These are phyloP conservation scores for Coenonympha arcania DNA, from an alignment of 2,888 invertebrate genomes.

Conservation along the genomic window DNA sequence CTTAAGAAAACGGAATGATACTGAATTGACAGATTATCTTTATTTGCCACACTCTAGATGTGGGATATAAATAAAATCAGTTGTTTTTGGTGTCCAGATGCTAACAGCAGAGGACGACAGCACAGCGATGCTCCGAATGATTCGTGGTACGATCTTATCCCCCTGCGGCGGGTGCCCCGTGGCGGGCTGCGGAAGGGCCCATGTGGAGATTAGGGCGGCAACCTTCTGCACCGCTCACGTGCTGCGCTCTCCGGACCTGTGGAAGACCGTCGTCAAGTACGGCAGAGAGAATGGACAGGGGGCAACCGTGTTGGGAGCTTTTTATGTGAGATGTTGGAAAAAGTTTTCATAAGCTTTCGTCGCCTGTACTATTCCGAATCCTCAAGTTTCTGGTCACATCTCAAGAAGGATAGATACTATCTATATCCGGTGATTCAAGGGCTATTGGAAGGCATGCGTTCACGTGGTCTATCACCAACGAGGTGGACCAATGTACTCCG, in stretches of 20 bases:
- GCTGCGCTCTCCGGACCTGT: constrained; percentile 41
- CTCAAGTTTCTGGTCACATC: too few species aligned
- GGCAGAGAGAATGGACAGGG: constrained; percentile 38
- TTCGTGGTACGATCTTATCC: constrained; percentile 49
- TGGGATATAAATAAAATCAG: too few species aligned
- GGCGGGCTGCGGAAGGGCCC: constrained; percentile 42
- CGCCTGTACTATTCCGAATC: too few species aligned
- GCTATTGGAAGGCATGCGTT: too few species aligned
- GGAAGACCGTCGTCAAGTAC: constrained; percentile 44
- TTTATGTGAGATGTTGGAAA: constrained; percentile 21
- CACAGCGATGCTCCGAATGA: constrained; percentile 54
- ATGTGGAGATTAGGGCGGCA: constrained; percentile 51
- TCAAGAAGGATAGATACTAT: too few species aligned
- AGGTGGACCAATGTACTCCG: too few species aligned
- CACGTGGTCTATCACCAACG: too few species aligned
- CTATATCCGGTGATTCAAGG: too few species aligned
- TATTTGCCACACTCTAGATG: constrained; percentile 37
- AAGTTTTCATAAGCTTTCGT: too few species aligned
- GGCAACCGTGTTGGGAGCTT: constrained; percentile 35
- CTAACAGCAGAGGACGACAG: constrained; percentile 61
- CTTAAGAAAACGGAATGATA: background rate
- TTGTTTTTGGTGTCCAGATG: too few species aligned
- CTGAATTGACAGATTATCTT: too few species aligned
- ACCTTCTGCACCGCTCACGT: constrained; percentile 61
- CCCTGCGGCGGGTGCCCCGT: constrained; percentile 41